Evolutionary conservation across 2,888 invertebrate genomes (phyloP), one percentile per base, ranked within the genome.

Genomic region (Clunio marinus): DNA sequence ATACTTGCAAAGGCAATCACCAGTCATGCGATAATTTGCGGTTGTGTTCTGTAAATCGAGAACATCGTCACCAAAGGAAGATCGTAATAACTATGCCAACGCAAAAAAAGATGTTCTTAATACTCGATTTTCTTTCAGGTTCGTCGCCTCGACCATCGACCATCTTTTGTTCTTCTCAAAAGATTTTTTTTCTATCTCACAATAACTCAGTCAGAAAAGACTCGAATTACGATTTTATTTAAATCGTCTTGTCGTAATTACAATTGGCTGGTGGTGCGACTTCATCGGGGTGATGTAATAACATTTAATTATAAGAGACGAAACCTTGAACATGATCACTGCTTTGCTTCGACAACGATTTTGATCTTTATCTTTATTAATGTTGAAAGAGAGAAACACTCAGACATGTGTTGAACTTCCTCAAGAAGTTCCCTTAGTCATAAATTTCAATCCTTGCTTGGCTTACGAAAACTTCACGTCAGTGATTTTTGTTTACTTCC

Each of bases 91-190:
- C 17, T 51, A 51, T 22, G 8, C 4, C 7, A 5, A 17, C 13
- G 13, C 57, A n/a, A 24, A 57, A 55, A 57, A 24, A 24, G 28
- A n/a, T 4, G 3, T 17, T 57, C 7, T 5, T 2, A 25, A 24
- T 8, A 57, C 2, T 57, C 10, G 10, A 27, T 37, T 60, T n/a
- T 8, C n/a, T 59, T 59, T 60, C 60, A 35, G 60, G 60, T 60
- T 60, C 60, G 60, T 60, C 60, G 60, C 60, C 17, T 60, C 27
- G 4, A 24, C 28, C 57, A 57, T 57, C 28, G 27, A 13, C 57
- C 27, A 27, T 60, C 60, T 60, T 60, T 60, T 60, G 60, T 60
- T 20, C 60, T 60, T n/a, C 17, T 2, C 17, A n/a, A 10, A 10
- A 41, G 15, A 10, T 41, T 41, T 41, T 41, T 32, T 32, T 41